Evolutionary conservation across 37 sponge, comb jelly and placozoan species (phyloP), one percentile per base, ranked within the genome.

Genomic region (Chondrosia reniformis): DNA sequence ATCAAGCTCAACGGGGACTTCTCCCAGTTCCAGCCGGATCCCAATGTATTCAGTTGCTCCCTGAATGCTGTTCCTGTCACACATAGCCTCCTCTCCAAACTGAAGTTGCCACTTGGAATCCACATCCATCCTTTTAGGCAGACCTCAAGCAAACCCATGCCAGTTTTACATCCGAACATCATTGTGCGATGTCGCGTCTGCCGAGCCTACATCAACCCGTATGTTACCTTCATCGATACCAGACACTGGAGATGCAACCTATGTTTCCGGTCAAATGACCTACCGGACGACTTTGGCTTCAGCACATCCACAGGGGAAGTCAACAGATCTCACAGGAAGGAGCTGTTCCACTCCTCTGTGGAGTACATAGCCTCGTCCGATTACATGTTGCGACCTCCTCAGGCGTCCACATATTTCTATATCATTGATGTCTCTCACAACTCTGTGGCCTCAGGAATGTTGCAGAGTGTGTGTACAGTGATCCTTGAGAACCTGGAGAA

Each of bases 361-460:
- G 98, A 97, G 76, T 97, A 92, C 77, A 85, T 97, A 33, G 98
- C 98, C 21, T 90, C 96, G 5, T 95, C 98, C 19, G 98, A 97
- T 64, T 97, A 97, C 80, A 92, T 89, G 85, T 87, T 93, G 19
- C 87, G 94, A 4, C 97, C 97, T 31, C 97, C 97, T 73, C 97
- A 97, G 66, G 93, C 96, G 33, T 80, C 87, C 74, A 88, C 95
- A 25, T 95, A 87, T 58, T 89, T 85, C 46, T 97, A 89, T 55
- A 41, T 97, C 2, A 63, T 97, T 55, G 98, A 97, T 79, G 98
- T 97, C 0, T 88, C 95, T 12, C 79, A 77, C 72, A 79, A 77
- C 34, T 77, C 95, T 9, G 76, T 94, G 4, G 65, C 83, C 6
- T 81, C 93, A 83, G 96, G 96, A 30, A 63, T 87, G 62, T 57